phyloP scores from a whole-genome alignment of 2,888 invertebrate species.

The Apotomis capreana region DNA sequence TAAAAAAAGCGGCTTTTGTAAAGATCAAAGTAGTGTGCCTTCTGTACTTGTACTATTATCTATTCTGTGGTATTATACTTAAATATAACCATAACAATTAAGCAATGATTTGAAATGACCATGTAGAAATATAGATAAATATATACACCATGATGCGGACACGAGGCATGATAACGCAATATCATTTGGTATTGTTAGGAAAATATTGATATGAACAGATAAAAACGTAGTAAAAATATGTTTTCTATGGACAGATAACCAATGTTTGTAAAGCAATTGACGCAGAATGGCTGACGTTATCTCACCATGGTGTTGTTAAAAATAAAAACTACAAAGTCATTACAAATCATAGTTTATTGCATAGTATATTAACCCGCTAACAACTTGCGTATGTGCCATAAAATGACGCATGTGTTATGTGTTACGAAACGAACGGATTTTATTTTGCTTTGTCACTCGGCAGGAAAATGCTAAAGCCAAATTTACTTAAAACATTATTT shows the following conservation, averaged over 20 bases:
- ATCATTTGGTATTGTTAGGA: conserved; percentile 6
- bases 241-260: conserved; percentile 49
- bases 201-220: conserved; percentile 22
- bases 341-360: conserved; percentile 11
- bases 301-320: conserved; percentile 16
- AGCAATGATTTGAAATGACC: not conserved
- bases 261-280: conserved; percentile 48
- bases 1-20: too few relatives aligned
- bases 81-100: too few relatives aligned
- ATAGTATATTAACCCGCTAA: conserved; percentile 16
- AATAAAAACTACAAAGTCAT: conserved; percentile 6
- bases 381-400: conserved; percentile 17
- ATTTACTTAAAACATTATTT: not conserved
- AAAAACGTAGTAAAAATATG: conserved; percentile 20
- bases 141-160: not conserved
- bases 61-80: too few relatives aligned
- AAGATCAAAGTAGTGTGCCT: too few relatives aligned
- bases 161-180: conserved; percentile 1
- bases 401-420: conserved; percentile 2
- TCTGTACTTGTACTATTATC: too few relatives aligned
- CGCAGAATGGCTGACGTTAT: conserved; percentile 42
- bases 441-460: not conserved
- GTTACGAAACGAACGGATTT: not conserved
- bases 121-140: too few relatives aligned
- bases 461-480: not conserved